These are phyloP conservation scores for Drosophila aldrichi DNA, from an alignment of 2,888 invertebrate genomes.

Conservation along the genomic window DNA sequence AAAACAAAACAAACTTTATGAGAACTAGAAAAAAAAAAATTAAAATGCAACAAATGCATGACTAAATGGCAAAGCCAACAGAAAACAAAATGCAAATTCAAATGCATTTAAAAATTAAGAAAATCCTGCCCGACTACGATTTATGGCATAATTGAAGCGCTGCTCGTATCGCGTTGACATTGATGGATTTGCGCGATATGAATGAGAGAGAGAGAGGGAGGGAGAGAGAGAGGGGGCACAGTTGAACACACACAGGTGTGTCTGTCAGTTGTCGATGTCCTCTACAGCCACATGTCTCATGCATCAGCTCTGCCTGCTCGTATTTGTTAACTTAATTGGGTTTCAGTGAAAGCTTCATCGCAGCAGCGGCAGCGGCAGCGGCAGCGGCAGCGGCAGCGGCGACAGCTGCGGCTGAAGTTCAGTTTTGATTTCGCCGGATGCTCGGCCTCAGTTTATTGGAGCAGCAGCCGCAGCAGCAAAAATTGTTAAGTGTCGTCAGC, in stretches of 20 bases:
- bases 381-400: background rate
- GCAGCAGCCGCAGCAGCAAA: constrained; percentile 17
- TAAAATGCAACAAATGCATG: constrained; percentile 24
- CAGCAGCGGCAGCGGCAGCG: background rate
- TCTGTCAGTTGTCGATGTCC: constrained; percentile 46
- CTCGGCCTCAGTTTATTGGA: constrained; percentile 33
- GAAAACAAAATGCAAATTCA: constrained; percentile 14
- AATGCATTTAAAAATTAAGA: constrained; percentile 25
- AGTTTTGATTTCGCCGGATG: constrained; percentile 36
- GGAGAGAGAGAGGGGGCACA: background rate
- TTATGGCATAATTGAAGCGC: constrained; percentile 51
- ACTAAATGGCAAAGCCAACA: constrained; percentile 12
- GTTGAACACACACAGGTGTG: constrained; percentile 39
- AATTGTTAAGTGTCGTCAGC: constrained; percentile 52
- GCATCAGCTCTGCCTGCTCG: constrained; percentile 15
- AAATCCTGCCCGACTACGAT: constrained; percentile 30
- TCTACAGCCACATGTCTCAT: constrained; percentile 12
- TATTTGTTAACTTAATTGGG: constrained; percentile 64
- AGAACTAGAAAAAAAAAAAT: constrained; percentile 43
- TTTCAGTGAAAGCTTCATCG: constrained; percentile 52
- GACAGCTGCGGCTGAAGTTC: constrained; percentile 11
- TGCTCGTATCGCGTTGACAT: constrained; percentile 37
- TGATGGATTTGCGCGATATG: constrained; percentile 39
- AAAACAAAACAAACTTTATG: constrained; percentile 45
- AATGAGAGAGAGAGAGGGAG: background rate